phyloP scores from a whole-genome alignment of 2,797 vertebrate genomes.

The Propithecus deckenii region DNA sequence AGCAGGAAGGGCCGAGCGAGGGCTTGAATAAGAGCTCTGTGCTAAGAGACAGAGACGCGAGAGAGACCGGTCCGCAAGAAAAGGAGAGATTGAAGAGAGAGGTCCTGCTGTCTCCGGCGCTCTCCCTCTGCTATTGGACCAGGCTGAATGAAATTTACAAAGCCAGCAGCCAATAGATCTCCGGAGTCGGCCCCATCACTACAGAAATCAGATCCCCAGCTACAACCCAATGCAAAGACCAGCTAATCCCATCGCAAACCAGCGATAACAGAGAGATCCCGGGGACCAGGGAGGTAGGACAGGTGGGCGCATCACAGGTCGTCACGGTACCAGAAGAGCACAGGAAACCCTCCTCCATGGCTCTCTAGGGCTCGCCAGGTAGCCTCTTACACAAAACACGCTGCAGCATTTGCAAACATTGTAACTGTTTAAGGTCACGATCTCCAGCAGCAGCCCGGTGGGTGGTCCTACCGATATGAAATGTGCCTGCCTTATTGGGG shows the following conservation, averaged over 20 bases:
- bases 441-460: not conserved
- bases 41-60: slow-evolving; percentile 80
- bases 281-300: slow-evolving; percentile 1
- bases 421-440: slow-evolving; percentile 35
- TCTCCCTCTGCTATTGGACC: slow-evolving; percentile 90
- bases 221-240: slow-evolving; percentile 71
- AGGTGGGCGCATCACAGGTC: slow-evolving; percentile 45
- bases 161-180: slow-evolving; percentile 94
- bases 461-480: not conserved
- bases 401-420: not conserved
- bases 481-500: fast-evolving
- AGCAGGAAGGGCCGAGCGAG: slow-evolving; percentile 78
- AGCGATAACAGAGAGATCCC: slow-evolving; percentile 32
- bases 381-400: not conserved
- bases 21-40: slow-evolving; percentile 86
- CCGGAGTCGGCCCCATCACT: slow-evolving; percentile 89
- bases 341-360: not conserved
- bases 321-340: fast-evolving
- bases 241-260: slow-evolving; percentile 69
- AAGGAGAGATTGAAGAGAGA: slow-evolving; percentile 85
- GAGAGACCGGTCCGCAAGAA: slow-evolving; percentile 82
- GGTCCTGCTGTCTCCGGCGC: slow-evolving; percentile 86
- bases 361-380: fast-evolving
- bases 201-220: slow-evolving; percentile 81
- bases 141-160: slow-evolving; percentile 91